Evolutionary conservation across 2,113 vertebrate genomes (phyloP), one percentile per base, ranked within the genome.

Genomic region (Ardeotis arabs): DNA sequence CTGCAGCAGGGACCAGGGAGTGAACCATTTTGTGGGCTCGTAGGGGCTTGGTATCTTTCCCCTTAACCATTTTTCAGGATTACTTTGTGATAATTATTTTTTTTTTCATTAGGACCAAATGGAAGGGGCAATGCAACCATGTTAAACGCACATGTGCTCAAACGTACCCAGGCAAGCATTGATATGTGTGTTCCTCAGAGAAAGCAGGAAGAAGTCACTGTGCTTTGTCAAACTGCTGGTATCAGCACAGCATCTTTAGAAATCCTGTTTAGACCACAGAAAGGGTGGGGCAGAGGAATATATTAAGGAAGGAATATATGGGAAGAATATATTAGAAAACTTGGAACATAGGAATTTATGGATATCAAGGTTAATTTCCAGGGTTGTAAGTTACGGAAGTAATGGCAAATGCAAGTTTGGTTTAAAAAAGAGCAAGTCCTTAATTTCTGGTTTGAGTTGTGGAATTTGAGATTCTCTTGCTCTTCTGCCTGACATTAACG

Each of bases 341-440:
- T 96, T 90, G 75, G 83, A 93, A 93, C 70, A 31, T 50, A 56
- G 59, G 63, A 93, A 86, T 87, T 86, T 79, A 45, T 80, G 85
- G 66, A 93, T 85, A 68, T 93, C 90, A 92, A 62, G 70, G 68
- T 86, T 96, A 96, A 96, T 97, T 96, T 93, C 75, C 60, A 66
- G 39, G 41, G 39, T 91, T 94, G 81, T 91, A 93, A 95, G 88
- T 95, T 64, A 84, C 7, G 37, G 86, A 95, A 94, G 84, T 87
- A 24, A 20, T 59, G 47, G 55, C 84, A 94, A 95, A 95, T 67
- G 29, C 28, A 81, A 77, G 53, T 53, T 92, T 82, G 59, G 45
- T 81, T 95, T 93, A 29, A 44, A 75, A 95, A 92, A 80, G 59
- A 84, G 21, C 47, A 77, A 77, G 33, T 86, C 44, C 64, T 83